Evolutionary conservation across 2,797 vertebrate species (phyloP).

Genomic region (Clarias platycephalus): DNA sequence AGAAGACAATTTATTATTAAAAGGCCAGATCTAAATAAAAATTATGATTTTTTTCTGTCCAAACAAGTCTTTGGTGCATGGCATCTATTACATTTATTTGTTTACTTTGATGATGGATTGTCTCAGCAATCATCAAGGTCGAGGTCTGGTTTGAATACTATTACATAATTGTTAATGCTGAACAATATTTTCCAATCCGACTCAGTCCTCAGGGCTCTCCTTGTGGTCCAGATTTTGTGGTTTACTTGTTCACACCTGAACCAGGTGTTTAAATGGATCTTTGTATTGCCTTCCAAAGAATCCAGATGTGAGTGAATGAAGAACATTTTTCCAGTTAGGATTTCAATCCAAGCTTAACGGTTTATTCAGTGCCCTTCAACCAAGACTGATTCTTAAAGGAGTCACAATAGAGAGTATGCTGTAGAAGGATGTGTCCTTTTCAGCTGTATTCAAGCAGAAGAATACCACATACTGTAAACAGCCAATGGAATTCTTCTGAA

Average conservation of each 20-base stretch:
- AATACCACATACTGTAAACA: neutral
- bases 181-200: constrained; percentile 1
- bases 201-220: neutral
- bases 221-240: neutral
- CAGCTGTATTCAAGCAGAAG: neutral
- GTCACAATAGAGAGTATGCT: neutral
- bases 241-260: constrained; percentile 13
- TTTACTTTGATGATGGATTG: constrained; percentile 52
- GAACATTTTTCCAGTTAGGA: neutral
- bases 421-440: neutral
- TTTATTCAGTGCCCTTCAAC: constrained; percentile 2
- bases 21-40: neutral
- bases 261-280: neutral
- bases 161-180: neutral
- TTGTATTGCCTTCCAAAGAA: neutral
- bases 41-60: neutral
- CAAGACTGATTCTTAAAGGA: neutral
- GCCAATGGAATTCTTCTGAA: neutral
- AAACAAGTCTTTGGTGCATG: neutral
- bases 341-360: neutral
- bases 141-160: constrained; percentile 6
- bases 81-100: constrained; percentile 22
- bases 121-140: constrained; percentile 40
- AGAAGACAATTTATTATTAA: neutral
- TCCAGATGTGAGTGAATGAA: neutral